A percentile compares a stretch with the other conserved stretches of the same genome.
Evolutionary conservation across 2,113 vertebrate genomes (phyloP).

Genomic region (Erythrocercus mccallii): DNA sequence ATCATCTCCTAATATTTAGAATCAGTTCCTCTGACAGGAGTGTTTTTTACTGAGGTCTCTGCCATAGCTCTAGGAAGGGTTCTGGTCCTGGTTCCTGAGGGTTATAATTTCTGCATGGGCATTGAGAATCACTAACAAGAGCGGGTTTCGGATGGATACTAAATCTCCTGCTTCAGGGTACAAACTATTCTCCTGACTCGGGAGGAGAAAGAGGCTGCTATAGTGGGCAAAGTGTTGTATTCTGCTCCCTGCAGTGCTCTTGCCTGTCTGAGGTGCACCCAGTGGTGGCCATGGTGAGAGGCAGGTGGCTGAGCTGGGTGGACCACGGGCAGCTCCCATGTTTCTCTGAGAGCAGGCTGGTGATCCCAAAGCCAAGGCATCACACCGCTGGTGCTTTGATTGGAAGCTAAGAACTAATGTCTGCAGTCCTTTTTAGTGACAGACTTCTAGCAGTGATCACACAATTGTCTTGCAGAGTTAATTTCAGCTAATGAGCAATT

Average conservation of each 20-base stretch:
- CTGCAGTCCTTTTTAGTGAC: not conserved
- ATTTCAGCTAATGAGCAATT: constrained; percentile 40
- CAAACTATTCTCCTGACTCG: accelerated
- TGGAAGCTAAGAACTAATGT: not conserved
- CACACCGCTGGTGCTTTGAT: not conserved
- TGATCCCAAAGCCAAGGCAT: not conserved
- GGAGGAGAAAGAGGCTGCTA: not conserved
- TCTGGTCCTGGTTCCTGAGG: not conserved
- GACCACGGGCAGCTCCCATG: accelerated
- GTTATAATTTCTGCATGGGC: not conserved
- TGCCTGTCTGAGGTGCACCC: accelerated
- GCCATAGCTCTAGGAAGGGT: not conserved
- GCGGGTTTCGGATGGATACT: not conserved
- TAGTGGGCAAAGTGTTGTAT: not conserved
- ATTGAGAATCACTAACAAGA: not conserved
- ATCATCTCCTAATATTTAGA: not conserved
- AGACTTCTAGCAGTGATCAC: constrained; percentile 1
- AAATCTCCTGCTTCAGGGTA: not conserved
- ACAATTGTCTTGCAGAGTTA: not conserved
- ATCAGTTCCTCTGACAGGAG: not conserved
- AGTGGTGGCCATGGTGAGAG: accelerated
- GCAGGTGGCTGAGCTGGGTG: not conserved
- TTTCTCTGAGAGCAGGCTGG: not conserved
- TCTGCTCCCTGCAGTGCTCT: not conserved
- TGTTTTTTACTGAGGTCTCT: not conserved